Conservation (phyloP, 2,113 vertebrate genomes). For the Zootoca vivipara region DNA sequence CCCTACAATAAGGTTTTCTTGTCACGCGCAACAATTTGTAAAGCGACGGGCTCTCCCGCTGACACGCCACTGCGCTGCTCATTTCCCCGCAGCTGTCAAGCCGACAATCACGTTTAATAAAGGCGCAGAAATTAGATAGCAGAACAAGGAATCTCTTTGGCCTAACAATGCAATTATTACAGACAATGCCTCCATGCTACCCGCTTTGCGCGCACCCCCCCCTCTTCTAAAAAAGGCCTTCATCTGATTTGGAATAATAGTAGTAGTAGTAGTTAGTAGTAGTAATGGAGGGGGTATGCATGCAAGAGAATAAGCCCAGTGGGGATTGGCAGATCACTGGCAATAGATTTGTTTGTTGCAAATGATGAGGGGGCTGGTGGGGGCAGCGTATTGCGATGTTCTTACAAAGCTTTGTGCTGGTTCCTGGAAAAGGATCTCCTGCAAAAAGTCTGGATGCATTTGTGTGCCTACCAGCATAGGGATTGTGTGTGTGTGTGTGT, state of each 20-base stretch:
- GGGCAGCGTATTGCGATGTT: too few species aligned
- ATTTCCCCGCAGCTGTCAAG: constrained; percentile 53
- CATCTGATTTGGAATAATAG: not conserved
- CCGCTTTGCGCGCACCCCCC: not conserved
- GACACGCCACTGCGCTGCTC: not conserved
- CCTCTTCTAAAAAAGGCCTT: not conserved
- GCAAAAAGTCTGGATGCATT: not conserved
- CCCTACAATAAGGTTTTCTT: not conserved
- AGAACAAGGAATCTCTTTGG: constrained; percentile 41
- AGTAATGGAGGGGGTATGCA: not conserved
- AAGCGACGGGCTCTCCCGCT: not conserved
- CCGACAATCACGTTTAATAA: constrained; percentile 63
- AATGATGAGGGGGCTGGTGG: not conserved
- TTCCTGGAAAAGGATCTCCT: not conserved
- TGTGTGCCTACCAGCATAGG: not conserved
- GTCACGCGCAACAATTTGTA: constrained; percentile 4
- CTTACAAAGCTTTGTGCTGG: not conserved
- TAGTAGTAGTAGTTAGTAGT: not conserved
- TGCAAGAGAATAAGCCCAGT: not conserved
- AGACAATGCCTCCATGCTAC: constrained; percentile 53
- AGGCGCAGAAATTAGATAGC: constrained; percentile 67
- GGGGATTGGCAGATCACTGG: not conserved
- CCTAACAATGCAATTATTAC: constrained; percentile 71
- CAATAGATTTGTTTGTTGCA: not conserved
- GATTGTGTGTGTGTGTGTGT: not conserved